phyloP scores from a whole-genome alignment of 2,888 invertebrate species.

The Sussaba pulchella region DNA sequence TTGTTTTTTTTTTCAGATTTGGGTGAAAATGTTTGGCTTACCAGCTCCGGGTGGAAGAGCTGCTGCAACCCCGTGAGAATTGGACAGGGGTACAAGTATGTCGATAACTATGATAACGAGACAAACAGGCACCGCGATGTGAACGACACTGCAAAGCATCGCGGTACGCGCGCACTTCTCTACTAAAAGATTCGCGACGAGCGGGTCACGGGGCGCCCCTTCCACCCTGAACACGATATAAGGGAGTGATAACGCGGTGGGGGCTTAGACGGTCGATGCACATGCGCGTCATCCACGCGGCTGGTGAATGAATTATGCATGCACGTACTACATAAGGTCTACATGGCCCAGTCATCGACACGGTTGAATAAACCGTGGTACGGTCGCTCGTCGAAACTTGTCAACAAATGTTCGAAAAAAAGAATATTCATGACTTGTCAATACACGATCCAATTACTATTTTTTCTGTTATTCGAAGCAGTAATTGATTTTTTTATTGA shows the following conservation, averaged over 20 bases:
- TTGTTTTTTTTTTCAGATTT: not conserved
- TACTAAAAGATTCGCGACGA: slow-evolving; percentile 75
- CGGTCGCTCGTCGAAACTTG: not conserved
- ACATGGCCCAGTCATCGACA: slow-evolving; percentile 6
- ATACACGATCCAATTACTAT: too few relatives aligned
- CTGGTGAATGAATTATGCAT: slow-evolving; percentile 58
- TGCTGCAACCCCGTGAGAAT: slow-evolving; percentile 71
- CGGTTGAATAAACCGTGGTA: slow-evolving; percentile 12
- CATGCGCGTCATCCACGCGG: slow-evolving; percentile 52
- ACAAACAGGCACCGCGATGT: slow-evolving; percentile 74
- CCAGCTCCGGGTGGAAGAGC: slow-evolving; percentile 82
- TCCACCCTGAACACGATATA: slow-evolving; percentile 54
- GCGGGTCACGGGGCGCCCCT: slow-evolving; percentile 66
- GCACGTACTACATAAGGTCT: slow-evolving; percentile 38
- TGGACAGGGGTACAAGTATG: slow-evolving; percentile 62
- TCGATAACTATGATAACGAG: slow-evolving; percentile 67
- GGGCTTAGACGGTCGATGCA: slow-evolving; percentile 62
- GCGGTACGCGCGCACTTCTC: slow-evolving; percentile 80
- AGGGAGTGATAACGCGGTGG: slow-evolving; percentile 47
- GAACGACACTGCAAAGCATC: slow-evolving; percentile 80
- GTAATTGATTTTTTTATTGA: too few relatives aligned
- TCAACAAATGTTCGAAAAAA: not conserved
- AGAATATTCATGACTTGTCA: too few relatives aligned
- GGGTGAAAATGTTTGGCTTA: slow-evolving; percentile 65
- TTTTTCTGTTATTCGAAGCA: too few relatives aligned